Evolutionary conservation across 2,113 vertebrate genomes (phyloP), one percentile per base, ranked within the genome.

Genomic region (Apaloderma vittatum): DNA sequence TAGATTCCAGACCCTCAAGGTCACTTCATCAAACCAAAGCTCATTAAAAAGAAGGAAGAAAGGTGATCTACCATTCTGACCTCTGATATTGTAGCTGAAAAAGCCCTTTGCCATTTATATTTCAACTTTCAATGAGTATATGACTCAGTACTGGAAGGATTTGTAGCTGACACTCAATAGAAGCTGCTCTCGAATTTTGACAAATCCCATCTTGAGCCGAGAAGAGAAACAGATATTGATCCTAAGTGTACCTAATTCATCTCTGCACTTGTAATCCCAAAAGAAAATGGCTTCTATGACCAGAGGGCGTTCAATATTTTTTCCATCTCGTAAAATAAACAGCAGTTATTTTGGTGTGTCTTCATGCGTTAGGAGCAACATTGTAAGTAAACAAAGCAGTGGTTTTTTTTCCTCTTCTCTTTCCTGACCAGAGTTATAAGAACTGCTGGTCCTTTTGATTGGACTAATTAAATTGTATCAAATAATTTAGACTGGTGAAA

Each of bases 181-280:
- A 98, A 98, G 96, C 97, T 95, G 98, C 98, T 98, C 98, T 99
- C 95, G 77, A 98, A 98, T 99, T 98, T 98, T 98, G 98, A 98
- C 98, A 99, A 98, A 99, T 99, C 98, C 98, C 98, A 98, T 98
- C 98, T 98, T 98, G 98, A 98, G 98, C 98, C 71, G 61, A 98
- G 98, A 98, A 98, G 98, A 98, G 98, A 98, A 98, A 98, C 98
- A 98, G 98, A 98, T 99, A 99, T 98, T 98, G 98, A 99, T 99
- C 97, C 98, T 98, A 98, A 98, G 98, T 98, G 98, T 98, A 98
- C 98, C 98, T 99, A 98, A 99, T 99, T 99, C 98, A 99, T 98
- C 98, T 98, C 98, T 98, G 98, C 98, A 98, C 98, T 98, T 98
- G 98, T 99, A 99, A 98, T 98, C 98, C 98, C 98, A 96, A 98